A percentile compares a stretch with the other conserved stretches of the same genome.
These are phyloP conservation scores for Agonopterix subpropinquella DNA, from an alignment of 2,888 invertebrate species.

Conservation along the genomic window DNA sequence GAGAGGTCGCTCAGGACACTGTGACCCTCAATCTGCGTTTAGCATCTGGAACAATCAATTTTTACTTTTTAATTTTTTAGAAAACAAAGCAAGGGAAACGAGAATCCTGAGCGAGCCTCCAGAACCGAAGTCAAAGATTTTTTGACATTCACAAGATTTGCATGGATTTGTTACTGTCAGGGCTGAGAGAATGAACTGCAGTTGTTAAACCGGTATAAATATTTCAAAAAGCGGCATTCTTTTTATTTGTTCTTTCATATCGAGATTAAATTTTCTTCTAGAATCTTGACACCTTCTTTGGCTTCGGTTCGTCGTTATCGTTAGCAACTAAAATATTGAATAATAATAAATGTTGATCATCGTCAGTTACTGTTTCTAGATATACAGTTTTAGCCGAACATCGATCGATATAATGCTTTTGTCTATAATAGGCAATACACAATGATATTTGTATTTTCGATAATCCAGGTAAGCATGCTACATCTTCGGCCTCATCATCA, in stretches of 20 bases:
- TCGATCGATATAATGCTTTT: too few species aligned
- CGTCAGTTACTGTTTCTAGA: too few species aligned
- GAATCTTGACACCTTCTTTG: constrained; percentile 10
- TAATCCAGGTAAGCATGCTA: too few species aligned
- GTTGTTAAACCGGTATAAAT: too few species aligned
- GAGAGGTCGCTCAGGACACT: constrained; percentile 61
- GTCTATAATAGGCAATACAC: too few species aligned
- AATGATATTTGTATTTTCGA: too few species aligned
- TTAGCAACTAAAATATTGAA: not conserved
- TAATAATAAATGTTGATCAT: too few species aligned
- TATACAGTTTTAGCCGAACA: too few species aligned
- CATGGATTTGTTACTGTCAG: too few species aligned
- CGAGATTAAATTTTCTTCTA: not conserved
- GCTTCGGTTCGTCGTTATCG: constrained; percentile 10
- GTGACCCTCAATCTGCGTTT: constrained; percentile 66
- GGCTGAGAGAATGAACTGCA: too few species aligned
- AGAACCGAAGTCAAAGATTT: constrained; percentile 25
- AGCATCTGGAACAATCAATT: constrained; percentile 73
- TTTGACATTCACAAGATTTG: not conserved
- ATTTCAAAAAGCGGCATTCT: too few species aligned
- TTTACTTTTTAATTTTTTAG: constrained; percentile 53
- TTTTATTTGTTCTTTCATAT: not conserved
- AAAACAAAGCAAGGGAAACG: constrained; percentile 33
- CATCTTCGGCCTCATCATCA: too few species aligned
- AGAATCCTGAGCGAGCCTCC: constrained; percentile 67